phyloP scores from a whole-genome alignment of 2,113 vertebrate species.

The Procavia capensis region DNA sequence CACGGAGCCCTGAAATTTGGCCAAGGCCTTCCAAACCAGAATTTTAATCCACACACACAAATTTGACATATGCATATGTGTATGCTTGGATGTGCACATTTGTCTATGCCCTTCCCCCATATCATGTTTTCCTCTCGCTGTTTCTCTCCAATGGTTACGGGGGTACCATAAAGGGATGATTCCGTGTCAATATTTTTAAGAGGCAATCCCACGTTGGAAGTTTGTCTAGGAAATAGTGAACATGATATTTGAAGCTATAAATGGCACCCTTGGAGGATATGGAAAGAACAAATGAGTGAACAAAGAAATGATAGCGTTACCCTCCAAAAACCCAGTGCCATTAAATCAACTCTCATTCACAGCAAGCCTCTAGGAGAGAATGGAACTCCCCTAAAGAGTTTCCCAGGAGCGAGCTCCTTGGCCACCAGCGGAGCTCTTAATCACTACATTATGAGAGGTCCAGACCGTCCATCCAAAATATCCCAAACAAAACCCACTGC shows the following conservation, averaged over 20 bases:
- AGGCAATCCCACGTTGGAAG: slow-evolving; percentile 33
- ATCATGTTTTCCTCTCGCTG: slow-evolving; percentile 68
- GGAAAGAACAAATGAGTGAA: neutral
- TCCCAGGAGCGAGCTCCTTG: too few relatives aligned
- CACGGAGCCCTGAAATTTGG: slow-evolving; percentile 73
- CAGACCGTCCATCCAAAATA: too few relatives aligned
- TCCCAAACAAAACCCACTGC: too few relatives aligned
- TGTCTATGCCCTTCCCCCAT: slow-evolving; percentile 55
- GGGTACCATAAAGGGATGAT: slow-evolving; percentile 65
- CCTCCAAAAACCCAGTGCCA: neutral
- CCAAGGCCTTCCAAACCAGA: slow-evolving; percentile 74
- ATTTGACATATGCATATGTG: slow-evolving; percentile 78
- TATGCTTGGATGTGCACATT: slow-evolving; percentile 66
- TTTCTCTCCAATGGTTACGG: slow-evolving; percentile 71
- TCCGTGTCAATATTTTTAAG: slow-evolving; percentile 67
- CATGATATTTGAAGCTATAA: slow-evolving; percentile 50
- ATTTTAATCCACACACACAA: slow-evolving; percentile 76
- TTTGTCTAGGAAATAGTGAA: slow-evolving; percentile 61
- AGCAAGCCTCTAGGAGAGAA: too few relatives aligned
- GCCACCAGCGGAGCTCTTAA: too few relatives aligned
- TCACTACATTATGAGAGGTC: too few relatives aligned
- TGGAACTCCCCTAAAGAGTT: too few relatives aligned
- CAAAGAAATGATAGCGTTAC: neutral
- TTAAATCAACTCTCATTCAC: too few relatives aligned
- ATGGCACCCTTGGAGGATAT: neutral